These are phyloP conservation scores for Germaria angustata DNA, from an alignment of 2,888 invertebrate species.

Conservation along the genomic window DNA sequence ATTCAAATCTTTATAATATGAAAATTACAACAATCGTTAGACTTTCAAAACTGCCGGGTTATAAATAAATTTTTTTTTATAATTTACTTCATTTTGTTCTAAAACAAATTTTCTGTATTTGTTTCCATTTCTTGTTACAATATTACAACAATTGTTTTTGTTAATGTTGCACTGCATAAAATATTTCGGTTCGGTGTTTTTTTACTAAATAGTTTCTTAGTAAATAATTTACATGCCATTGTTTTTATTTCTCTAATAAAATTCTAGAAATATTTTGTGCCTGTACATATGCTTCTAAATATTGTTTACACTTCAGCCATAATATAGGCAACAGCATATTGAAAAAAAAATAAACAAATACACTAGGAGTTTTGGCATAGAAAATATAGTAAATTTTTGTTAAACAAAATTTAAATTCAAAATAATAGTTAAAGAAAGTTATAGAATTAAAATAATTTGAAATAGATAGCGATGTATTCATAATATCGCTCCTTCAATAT, in stretches of 20 bases:
- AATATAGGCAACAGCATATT: not conserved
- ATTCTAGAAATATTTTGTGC: not conserved
- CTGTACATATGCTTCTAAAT: not conserved
- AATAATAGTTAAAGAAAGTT: not conserved
- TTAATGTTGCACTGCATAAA: not conserved
- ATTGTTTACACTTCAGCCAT: not conserved
- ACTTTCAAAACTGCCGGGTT: too few species aligned
- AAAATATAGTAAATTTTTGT: not conserved
- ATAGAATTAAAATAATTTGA: too few species aligned
- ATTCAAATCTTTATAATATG: too few species aligned
- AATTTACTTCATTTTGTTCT: too few species aligned
- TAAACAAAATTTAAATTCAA: not conserved
- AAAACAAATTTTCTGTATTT: not conserved
- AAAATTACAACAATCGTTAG: too few species aligned
- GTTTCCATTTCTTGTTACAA: not conserved
- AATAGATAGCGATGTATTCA: too few species aligned
- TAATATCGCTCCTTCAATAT: too few species aligned
- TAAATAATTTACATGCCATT: slow-evolving; percentile 29
- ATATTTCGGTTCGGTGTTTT: not conserved
- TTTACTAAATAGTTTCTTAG: not conserved
- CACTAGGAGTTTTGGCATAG: not conserved
- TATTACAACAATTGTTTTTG: not conserved
- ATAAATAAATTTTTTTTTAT: too few species aligned
- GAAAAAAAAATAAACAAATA: not conserved
- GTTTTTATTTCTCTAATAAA: not conserved